phyloP scores from a whole-genome alignment of 92 coral and sea anemone species.

The Palythoa heliodiscus region DNA sequence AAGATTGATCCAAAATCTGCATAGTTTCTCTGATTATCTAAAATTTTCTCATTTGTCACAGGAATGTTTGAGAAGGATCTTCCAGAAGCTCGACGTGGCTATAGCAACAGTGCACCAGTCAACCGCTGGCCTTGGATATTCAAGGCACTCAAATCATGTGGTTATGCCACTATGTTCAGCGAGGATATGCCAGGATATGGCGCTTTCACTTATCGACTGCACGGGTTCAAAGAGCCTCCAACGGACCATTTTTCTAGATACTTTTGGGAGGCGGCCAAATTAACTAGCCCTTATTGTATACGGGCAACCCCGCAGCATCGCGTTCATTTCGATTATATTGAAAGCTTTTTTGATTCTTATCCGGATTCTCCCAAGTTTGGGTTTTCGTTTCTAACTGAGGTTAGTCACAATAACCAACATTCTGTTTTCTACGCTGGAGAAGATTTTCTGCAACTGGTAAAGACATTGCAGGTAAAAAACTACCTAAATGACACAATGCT shows the following conservation, averaged over 20 bases:
- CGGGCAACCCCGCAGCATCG: conserved; percentile 79
- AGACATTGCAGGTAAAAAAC: conserved; percentile 54
- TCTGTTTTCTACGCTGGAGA: conserved; percentile 50
- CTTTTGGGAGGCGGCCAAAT: conserved; percentile 84
- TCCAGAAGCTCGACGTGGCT: conserved; percentile 90
- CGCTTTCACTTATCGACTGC: conserved; percentile 82
- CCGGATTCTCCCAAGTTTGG: conserved; percentile 80
- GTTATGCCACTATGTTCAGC: conserved; percentile 90
- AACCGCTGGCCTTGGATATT: conserved; percentile 96
- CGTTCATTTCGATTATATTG: conserved; percentile 85
- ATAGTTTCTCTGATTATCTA: not conserved
- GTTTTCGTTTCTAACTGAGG: conserved; percentile 72
- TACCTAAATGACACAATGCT: conserved; percentile 73
- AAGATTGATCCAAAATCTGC: not conserved
- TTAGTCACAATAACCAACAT: conserved; percentile 67
- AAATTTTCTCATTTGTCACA: not conserved
- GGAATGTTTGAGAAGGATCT: conserved; percentile 81
- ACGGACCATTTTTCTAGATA: conserved; percentile 85
- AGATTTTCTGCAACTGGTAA: conserved; percentile 65
- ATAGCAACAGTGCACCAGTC: conserved; percentile 56
- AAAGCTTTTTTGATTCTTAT: conserved; percentile 82
- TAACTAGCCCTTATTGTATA: conserved; percentile 69
- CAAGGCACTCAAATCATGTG: conserved; percentile 70
- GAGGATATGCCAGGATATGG: conserved; percentile 74
- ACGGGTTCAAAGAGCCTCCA: conserved; percentile 88